These are phyloP conservation scores for Campoplex nolae DNA, from an alignment of 2,888 invertebrate genomes.

Conservation along the genomic window DNA sequence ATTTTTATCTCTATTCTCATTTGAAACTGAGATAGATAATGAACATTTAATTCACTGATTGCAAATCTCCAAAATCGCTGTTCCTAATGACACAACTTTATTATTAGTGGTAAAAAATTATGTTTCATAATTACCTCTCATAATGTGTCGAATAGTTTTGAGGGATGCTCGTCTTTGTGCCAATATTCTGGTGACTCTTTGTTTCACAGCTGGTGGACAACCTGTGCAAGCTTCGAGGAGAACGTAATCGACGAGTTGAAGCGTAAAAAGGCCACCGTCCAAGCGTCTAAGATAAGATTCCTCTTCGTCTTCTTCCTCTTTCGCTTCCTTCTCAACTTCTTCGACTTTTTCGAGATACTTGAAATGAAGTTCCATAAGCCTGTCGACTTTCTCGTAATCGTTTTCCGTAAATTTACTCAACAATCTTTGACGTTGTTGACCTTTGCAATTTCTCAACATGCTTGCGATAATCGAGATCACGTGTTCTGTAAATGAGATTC, in stretches of 20 bases:
- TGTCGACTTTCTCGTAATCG: constrained; percentile 98
- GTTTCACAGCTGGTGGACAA: constrained; percentile 91
- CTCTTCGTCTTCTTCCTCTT: constrained; percentile 92
- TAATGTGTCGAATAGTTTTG: constrained; percentile 96
- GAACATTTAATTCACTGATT: not conserved
- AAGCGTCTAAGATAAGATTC: constrained; percentile 94
- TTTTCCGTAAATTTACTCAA: constrained; percentile 98
- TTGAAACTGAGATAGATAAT: not conserved
- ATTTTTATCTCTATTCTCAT: not conserved
- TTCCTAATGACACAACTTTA: not conserved
- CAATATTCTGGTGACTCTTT: constrained; percentile 94
- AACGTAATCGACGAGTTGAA: constrained; percentile 97
- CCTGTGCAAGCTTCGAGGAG: constrained; percentile 92
- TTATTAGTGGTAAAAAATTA: not conserved
- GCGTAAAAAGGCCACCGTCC: constrained; percentile 97
- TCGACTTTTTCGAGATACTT: constrained; percentile 98
- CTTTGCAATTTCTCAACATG: constrained; percentile 96
- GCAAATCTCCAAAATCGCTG: not conserved
- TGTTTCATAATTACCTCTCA: constrained; percentile 89
- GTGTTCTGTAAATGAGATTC: constrained; percentile 88
- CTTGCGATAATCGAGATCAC: constrained; percentile 97
- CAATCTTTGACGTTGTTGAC: constrained; percentile 95
- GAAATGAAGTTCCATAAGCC: constrained; percentile 97
- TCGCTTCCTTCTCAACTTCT: constrained; percentile 89
- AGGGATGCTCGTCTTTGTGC: constrained; percentile 95